phyloP scores from a whole-genome alignment of 2,113 vertebrate genomes.

The Phasianus colchicus region DNA sequence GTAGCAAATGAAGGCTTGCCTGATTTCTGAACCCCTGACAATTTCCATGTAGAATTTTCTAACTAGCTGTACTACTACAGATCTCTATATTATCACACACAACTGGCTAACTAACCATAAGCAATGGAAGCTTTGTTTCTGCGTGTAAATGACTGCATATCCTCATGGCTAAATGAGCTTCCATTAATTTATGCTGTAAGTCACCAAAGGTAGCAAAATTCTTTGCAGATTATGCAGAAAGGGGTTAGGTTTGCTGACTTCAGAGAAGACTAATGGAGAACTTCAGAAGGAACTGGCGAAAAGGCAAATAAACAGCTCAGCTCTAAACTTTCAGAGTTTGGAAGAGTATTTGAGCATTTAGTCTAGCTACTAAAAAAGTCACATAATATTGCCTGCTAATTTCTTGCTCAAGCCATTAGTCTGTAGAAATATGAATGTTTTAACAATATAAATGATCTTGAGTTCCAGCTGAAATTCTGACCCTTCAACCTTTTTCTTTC shows the following conservation, averaged over 20 bases:
- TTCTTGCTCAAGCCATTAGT: background rate
- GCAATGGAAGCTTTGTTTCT: background rate
- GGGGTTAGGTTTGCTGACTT: background rate
- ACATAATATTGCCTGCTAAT: conserved; percentile 9
- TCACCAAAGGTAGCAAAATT: background rate
- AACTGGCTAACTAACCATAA: background rate
- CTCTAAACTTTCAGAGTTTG: background rate
- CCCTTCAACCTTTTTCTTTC: conserved; percentile 28
- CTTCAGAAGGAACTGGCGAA: background rate
- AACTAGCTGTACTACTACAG: background rate
- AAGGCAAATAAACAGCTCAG: background rate
- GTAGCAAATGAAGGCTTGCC: background rate
- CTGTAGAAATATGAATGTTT: background rate
- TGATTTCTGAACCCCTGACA: background rate
- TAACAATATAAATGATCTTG: background rate
- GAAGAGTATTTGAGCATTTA: background rate
- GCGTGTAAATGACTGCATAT: background rate
- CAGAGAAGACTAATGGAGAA: background rate
- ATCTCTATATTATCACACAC: background rate
- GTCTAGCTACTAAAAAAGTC: background rate
- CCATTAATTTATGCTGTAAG: background rate
- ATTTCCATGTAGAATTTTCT: background rate
- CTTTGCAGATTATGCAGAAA: background rate
- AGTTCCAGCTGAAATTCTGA: conserved; percentile 18
- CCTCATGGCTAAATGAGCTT: background rate